These are phyloP conservation scores for Perca flavescens DNA, from an alignment of 2,113 vertebrate species.

Conservation along the genomic window DNA sequence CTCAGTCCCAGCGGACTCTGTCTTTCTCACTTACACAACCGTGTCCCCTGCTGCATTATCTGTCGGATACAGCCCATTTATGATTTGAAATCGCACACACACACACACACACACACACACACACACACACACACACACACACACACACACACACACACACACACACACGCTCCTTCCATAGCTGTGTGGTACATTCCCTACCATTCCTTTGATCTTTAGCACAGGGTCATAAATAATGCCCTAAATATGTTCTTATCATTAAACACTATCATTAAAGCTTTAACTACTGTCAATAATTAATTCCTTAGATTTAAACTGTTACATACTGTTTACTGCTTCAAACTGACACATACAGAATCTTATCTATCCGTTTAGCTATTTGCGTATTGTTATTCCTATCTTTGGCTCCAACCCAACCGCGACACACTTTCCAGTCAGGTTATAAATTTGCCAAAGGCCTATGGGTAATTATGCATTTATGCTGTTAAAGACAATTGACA, in stretches of 20 bases:
- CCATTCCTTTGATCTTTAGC: conserved; percentile 35
- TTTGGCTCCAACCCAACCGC: background rate
- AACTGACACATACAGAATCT: background rate
- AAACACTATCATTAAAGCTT: background rate
- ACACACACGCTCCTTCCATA: conserved; percentile 3
- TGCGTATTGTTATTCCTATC: background rate
- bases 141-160: conserved; percentile 2
- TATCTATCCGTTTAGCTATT: too few relatives aligned
- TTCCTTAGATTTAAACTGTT: background rate
- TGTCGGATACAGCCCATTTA: conserved; percentile 42
- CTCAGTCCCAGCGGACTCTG: conserved; percentile 50
- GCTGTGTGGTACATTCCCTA: background rate
- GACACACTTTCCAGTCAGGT: background rate
- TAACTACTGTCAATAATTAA: conserved; percentile 20
- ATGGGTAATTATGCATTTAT: conserved; percentile 50
- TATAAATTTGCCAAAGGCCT: background rate
- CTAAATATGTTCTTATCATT: background rate
- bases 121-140: background rate
- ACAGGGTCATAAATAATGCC: conserved; percentile 33
- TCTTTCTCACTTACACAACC: conserved; percentile 58
- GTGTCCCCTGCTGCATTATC: conserved; percentile 36
- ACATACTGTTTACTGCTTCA: background rate
- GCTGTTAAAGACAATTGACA: conserved; percentile 32
- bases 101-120: background rate
- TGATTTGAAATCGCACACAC: conserved; percentile 34